Base-by-base conservation (phyloP, 2,888 invertebrate species). In the Augiades crinisus region DNA sequence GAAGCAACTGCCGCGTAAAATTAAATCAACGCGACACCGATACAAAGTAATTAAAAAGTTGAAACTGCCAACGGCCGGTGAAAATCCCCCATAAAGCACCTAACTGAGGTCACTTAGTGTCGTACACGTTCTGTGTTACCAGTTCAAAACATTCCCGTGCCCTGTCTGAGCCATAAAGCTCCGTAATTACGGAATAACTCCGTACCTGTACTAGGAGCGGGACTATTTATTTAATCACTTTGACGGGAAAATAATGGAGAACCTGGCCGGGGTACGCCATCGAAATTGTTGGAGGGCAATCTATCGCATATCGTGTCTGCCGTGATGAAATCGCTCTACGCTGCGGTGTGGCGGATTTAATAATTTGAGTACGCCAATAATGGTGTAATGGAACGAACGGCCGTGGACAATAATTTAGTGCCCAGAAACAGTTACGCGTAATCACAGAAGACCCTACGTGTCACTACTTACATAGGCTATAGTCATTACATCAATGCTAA, bases 211-310 rank as follows among this genome's bases (percentile, higher is more conserved):
- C 62, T 57, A 62, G 56, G 61, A 64, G 64, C 69, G 75, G 77
- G 78, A 82, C 83, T 86, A 86, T 88, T 88, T 88, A 88, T 86
- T 85, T 88, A 88, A 88, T 87, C 85, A 86, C 85, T 86, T 85
- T 88, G 87, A 85, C 83, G 80, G 77, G 78, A 73, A 85, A 87
- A 88, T 87, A 86, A 87, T 85, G 79, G 77, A 67, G 70, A 71
- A 63, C 65, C 57, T 64, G 65, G 66, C 66, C 70, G 64, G 65
- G 66, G 65, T 68, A 62, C 80, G 81, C 76, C 67, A 72, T 73
- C 74, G 68, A 76, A 79, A 78, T 64, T 56, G 62, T 62, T 61
- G 47, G 60, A 62, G 59, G 57, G 64, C 60, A 66, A 66, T 68
- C 65, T 81, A 78, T 81, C 72, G 71, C 67, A 66, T 59, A 68